These are phyloP conservation scores for Panurus biarmicus DNA, from an alignment of 2,113 vertebrate genomes.

Conservation along the genomic window DNA sequence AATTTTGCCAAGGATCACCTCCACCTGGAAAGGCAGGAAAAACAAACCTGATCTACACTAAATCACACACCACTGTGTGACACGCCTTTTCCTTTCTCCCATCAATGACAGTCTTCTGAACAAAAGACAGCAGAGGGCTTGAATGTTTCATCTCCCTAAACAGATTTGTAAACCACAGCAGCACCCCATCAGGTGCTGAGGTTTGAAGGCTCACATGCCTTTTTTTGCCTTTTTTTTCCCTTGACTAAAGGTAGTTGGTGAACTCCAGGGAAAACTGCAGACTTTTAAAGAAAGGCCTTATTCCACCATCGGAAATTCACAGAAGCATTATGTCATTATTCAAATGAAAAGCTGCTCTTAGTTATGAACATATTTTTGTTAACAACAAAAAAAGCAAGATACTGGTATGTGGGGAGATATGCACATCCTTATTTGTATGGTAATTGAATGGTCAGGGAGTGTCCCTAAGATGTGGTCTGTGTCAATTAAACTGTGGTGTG, in stretches of 20 bases:
- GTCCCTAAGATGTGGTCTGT: not conserved
- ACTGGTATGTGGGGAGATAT: constrained; percentile 8
- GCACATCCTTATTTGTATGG: constrained; percentile 24
- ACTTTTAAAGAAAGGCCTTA: constrained; percentile 11
- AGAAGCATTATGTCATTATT: constrained; percentile 31
- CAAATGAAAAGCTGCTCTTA: constrained; percentile 40
- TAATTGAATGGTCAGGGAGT: constrained; percentile 26
- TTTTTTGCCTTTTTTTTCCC: not conserved
- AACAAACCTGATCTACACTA: not conserved
- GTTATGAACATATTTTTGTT: constrained; percentile 1
- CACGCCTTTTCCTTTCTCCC: not conserved
- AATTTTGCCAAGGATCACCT: not conserved
- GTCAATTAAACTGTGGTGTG: not conserved
- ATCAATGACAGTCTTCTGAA: not conserved
- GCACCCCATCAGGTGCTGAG: not conserved
- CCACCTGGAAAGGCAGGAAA: not conserved
- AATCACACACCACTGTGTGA: not conserved
- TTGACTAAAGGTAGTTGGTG: not conserved
- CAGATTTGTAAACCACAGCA: not conserved
- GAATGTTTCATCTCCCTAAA: not conserved
- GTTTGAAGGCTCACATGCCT: not conserved
- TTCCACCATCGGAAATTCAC: constrained; percentile 13
- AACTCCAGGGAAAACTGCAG: not conserved
- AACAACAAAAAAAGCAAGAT: constrained; percentile 2
- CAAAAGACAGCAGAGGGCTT: not conserved